Evolutionary conservation across 2,113 vertebrate species (phyloP), one percentile per base, ranked within the genome.

Genomic region (Eupsittula cactorum): DNA sequence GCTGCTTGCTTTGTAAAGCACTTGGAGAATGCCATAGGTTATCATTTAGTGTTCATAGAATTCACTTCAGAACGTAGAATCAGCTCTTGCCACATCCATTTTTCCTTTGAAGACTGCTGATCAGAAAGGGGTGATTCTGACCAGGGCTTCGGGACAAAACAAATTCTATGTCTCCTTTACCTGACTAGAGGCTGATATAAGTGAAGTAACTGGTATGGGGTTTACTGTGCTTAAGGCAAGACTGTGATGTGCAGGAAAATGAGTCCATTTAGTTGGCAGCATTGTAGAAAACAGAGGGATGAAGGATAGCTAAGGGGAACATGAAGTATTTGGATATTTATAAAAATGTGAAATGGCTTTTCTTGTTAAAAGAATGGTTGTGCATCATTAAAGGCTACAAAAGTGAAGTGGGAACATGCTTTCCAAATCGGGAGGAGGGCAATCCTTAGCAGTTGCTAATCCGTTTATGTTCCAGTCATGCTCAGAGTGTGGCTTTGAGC

Each of bases 381-480:
- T 76, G 76, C 55, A 78, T 93, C 85, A 44, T 63, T 86, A 86
- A 78, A 80, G 82, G 76, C 71, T 80, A 70, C 85, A 64, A 87
- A 88, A 81, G 59, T 2, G 0, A 88, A 90, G 53, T 47, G 76
- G 79, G 71, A 95, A 71, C 77, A 31, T n/a, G 41, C 81, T 95
- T 91, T 85, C 74, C 69, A 64, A 84, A 91, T 82, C 35, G 10
- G 69, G 85, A 94, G 94, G 89, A 95, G 85, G 93, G 71, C 82
- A 70, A 19, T 83, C 64, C 87, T 90, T 81, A 81, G 92, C 62
- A 81, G 79, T 75, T 86, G 82, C 68, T 88, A 94, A 95, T 96
- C 78, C 90, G 53, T 92, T 94, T 95, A 92, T 90, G 92, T 88
- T 92, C 41, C 88, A 94, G 92, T 90, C 75, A 37, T 92, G 90